These are phyloP conservation scores for Actinernus sp. DNA, from an alignment of 92 coral and sea anemone species.

Conservation along the genomic window DNA sequence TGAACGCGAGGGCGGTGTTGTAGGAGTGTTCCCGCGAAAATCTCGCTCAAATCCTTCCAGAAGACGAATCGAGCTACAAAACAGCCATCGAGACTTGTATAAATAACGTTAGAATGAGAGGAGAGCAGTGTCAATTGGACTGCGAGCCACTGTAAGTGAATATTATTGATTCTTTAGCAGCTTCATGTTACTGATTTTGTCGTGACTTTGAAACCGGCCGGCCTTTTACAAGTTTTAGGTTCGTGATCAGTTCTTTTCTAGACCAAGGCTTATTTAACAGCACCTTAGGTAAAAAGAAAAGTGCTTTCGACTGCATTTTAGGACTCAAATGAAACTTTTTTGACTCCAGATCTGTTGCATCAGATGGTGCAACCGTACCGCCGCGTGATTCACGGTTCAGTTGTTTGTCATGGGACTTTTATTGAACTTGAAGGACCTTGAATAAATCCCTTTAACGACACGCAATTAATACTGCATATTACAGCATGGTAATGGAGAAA, in stretches of 20 bases:
- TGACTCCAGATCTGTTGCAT: too few relatives aligned
- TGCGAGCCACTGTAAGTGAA: conserved; percentile 33
- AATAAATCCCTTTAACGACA: too few relatives aligned
- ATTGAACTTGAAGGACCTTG: too few relatives aligned
- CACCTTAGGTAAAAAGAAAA: too few relatives aligned
- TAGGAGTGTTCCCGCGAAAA: conserved; percentile 19
- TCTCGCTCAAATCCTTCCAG: neutral
- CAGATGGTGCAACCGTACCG: neutral
- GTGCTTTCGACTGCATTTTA: too few relatives aligned
- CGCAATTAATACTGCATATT: too few relatives aligned
- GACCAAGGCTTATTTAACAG: too few relatives aligned
- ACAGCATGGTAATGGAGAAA: too few relatives aligned
- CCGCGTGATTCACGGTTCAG: too few relatives aligned
- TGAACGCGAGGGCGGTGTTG: neutral
- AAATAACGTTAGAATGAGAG: conserved; percentile 12
- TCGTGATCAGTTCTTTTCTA: too few relatives aligned
- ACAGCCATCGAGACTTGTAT: neutral
- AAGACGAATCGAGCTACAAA: neutral
- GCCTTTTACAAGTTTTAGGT: neutral
- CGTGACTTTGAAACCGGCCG: neutral
- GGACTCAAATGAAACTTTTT: too few relatives aligned
- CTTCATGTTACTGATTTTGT: neutral
- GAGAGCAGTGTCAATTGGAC: conserved; percentile 17
- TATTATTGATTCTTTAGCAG: neutral
- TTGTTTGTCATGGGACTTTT: too few relatives aligned